Evolutionary conservation across 1,140 invertebrate genomes (phyloP).

Genomic region (Lepeophtheirus salmonis): DNA sequence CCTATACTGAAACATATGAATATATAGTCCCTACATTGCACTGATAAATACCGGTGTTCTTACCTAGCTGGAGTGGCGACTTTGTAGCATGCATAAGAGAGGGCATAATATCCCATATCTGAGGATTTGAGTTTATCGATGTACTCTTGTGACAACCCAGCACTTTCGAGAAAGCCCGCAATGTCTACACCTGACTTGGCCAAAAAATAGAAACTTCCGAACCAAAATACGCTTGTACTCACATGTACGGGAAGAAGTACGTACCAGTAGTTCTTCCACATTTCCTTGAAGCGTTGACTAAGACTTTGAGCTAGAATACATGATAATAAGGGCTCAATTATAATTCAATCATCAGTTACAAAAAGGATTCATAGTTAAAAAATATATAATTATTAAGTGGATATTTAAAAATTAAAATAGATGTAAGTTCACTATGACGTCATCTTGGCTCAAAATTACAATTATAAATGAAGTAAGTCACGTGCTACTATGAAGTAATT

Average conservation of each 20-base stretch:
- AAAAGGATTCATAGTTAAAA: neutral
- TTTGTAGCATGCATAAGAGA: constrained; percentile 77
- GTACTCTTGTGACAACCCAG: constrained; percentile 53
- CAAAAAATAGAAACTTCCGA: constrained; percentile 59
- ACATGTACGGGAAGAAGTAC: constrained; percentile 72
- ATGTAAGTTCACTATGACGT: too few relatives aligned
- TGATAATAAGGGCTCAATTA: neutral
- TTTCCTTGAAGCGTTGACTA: constrained; percentile 65
- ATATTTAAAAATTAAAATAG: too few relatives aligned
- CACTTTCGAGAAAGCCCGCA: constrained; percentile 45
- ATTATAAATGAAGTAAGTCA: too few relatives aligned
- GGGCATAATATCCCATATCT: constrained; percentile 61
- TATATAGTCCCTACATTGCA: too few relatives aligned
- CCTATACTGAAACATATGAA: too few relatives aligned
- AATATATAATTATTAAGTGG: neutral
- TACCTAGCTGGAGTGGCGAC: constrained; percentile 70
- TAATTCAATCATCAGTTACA: neutral
- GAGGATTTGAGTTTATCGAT: constrained; percentile 50
- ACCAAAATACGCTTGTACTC: constrained; percentile 63
- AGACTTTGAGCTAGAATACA: constrained; percentile 35
- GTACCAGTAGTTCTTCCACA: constrained; percentile 88
- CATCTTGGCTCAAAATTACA: too few relatives aligned
- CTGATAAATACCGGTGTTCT: too few relatives aligned
- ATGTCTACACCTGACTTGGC: constrained; percentile 81
- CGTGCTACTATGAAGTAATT: too few relatives aligned